Evolutionary conservation across 2,797 vertebrate species (phyloP), one percentile per base, ranked within the genome.

Genomic region (Rhodeus uyekii): DNA sequence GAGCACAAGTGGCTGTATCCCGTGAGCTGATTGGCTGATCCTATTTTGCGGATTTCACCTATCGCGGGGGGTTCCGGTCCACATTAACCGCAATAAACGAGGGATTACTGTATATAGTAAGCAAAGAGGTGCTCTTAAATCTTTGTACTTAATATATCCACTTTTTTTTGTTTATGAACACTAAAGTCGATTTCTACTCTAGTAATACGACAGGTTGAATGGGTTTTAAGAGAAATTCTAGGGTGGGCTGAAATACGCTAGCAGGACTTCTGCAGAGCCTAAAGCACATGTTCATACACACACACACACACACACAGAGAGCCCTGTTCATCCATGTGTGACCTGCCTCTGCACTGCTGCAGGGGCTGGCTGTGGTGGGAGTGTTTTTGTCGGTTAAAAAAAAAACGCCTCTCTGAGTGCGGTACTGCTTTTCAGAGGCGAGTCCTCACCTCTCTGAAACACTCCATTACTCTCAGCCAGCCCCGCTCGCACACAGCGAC

Each of bases 311-410:
- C 60, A 83, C 53, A 42, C 38, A 76, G 64, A 61, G 48, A 73
- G 32, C 64, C 36, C 68, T 84, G 82, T 81, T 87, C 84, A 85
- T 85, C 84, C 86, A 82, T 82, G 84, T 82, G 77, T 85, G 84
- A 87, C 86, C 84, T 82, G 84, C 82, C 86, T 87, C 86, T 85
- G 84, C 84, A 85, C 81, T 84, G 82, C 84, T 87, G 84, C 84
- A 87, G 84, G 82, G 72, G 69, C 72, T 79, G 86, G 83, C 78
- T 85, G 81, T 85, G 69, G 86, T 74, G 60, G 83, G 78, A 84
- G 83, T 81, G 78, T 85, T 82, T 83, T 75, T 78, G 64, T 76
- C 63, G 7, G 74, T 76, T 69, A 68, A 82, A 82, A 58, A 76
- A 82, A 60, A 82, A 82, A 67, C 60, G 38, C 72, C 78, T 80